Evolutionary conservation across 2,113 vertebrate genomes (phyloP).

Genomic region (Falcunculus frontatus): DNA sequence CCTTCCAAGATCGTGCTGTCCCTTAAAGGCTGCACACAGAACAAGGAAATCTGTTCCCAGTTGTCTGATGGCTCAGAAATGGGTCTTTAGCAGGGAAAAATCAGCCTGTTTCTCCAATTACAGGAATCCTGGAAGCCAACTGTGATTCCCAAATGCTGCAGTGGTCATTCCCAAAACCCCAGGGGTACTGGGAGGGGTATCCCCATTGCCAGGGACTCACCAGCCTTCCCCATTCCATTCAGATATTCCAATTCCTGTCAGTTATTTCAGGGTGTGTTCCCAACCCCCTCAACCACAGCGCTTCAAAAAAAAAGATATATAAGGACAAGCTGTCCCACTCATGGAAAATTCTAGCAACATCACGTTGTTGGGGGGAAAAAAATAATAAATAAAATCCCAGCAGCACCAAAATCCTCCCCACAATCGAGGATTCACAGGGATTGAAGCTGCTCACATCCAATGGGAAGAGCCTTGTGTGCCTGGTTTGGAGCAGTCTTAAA

Average conservation of each 20-base stretch:
- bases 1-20: not conserved
- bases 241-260: not conserved
- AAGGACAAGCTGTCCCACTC: not conserved
- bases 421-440: not conserved
- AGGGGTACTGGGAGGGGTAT: not conserved
- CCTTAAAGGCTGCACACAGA: not conserved
- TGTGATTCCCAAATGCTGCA: not conserved
- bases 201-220: not conserved
- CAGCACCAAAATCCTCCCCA: not conserved
- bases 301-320: rapidly evolving
- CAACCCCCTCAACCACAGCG: not conserved
- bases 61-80: not conserved
- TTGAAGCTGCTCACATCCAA: not conserved
- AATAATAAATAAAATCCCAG: not conserved
- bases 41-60: not conserved
- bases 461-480: not conserved
- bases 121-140: rapidly evolving
- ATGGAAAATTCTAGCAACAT: not conserved
- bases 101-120: not conserved
- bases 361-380: too few relatives aligned
- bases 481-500: not conserved
- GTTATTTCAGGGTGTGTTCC: not conserved
- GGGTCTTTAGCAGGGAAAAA: not conserved
- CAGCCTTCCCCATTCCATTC: not conserved
- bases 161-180: not conserved